Evolutionary conservation across 64 coral and sea anemone genomes (phyloP).

Genomic region (Stichodactyla helianthus): DNA sequence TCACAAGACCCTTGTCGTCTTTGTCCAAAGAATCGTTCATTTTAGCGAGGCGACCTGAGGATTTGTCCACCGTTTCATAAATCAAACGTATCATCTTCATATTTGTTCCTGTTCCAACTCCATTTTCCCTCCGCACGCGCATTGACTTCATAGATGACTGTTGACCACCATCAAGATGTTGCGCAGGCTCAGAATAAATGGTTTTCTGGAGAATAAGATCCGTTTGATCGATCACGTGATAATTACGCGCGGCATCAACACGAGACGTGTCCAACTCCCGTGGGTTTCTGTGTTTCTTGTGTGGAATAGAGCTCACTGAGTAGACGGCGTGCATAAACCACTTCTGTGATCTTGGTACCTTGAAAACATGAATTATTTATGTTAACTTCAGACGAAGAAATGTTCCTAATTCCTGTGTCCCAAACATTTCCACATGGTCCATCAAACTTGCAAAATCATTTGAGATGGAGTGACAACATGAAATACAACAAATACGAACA

Average conservation of each 20-base stretch:
- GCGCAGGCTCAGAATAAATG: background rate
- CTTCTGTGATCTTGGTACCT: constrained; percentile 76
- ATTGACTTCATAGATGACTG: background rate
- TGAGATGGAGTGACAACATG: no score
- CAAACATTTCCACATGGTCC: no score
- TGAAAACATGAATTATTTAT: background rate
- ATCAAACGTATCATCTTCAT: constrained; percentile 81
- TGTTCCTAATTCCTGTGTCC: no score
- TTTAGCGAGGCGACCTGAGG: background rate
- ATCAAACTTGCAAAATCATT: no score
- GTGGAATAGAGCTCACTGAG: constrained; percentile 55
- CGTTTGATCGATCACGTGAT: background rate
- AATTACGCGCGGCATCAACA: background rate
- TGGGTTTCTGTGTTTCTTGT: background rate
- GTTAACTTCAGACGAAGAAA: no score
- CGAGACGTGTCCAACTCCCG: background rate
- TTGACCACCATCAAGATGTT: background rate
- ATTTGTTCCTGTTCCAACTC: constrained; percentile 68
- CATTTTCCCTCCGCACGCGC: constrained; percentile 54
- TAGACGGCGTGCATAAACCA: constrained; percentile 98
- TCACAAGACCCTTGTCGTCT: constrained; percentile 37
- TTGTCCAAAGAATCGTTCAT: background rate
- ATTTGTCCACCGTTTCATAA: constrained; percentile 23
- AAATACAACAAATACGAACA: no score
- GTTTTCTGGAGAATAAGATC: background rate